Conservation (phyloP, 2,797 vertebrate species). For the Poeciliopsis presidionis region DNA sequence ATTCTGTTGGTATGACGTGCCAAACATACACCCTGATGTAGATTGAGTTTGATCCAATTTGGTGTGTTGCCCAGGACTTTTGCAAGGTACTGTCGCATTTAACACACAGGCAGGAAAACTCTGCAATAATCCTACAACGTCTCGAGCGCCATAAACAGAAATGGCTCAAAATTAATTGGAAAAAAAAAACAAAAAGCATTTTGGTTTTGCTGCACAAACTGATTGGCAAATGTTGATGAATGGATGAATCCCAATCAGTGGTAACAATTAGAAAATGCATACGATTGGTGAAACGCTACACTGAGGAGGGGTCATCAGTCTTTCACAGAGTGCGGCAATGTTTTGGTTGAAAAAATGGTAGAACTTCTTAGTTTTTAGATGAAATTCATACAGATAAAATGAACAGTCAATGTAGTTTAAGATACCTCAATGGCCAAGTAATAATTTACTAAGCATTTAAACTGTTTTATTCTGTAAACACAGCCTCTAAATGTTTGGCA, state of each 20-base stretch:
- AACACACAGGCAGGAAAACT: background rate
- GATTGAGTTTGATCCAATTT: background rate
- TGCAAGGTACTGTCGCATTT: background rate
- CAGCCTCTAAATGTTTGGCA: background rate
- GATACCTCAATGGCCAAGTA: background rate
- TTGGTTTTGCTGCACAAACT: background rate
- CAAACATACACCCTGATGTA: background rate
- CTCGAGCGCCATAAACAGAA: background rate
- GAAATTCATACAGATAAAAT: background rate
- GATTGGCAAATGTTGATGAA: background rate
- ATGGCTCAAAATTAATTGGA: background rate
- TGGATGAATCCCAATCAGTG: background rate
- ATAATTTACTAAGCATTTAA: background rate
- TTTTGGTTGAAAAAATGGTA: background rate
- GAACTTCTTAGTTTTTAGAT: background rate
- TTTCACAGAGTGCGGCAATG: background rate
- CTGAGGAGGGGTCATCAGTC: background rate
- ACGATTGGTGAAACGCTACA: background rate
- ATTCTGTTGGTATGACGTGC: background rate
- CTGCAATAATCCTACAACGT: background rate
- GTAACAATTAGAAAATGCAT: background rate
- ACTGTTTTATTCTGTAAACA: background rate
- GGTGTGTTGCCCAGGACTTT: background rate
- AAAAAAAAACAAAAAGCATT: background rate
- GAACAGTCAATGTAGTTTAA: background rate